These are phyloP conservation scores for Candidula unifasciata DNA, from an alignment of 2,888 invertebrate genomes.

Conservation along the genomic window DNA sequence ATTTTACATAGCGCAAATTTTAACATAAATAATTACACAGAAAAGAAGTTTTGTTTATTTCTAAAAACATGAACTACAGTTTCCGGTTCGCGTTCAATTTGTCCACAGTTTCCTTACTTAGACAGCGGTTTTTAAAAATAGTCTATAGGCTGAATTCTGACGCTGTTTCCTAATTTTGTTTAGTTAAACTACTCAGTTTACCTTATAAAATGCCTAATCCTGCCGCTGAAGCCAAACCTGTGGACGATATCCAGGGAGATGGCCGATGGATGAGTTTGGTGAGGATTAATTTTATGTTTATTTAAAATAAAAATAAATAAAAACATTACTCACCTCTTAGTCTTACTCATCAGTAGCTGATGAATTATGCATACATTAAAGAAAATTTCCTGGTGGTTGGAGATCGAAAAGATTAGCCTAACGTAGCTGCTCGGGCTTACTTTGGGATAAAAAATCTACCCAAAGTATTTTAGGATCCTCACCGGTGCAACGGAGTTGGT, in stretches of 20 bases:
- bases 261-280: slow-evolving; percentile 91
- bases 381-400: too few relatives aligned
- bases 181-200: not conserved
- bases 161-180: not conserved
- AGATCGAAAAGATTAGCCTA: too few relatives aligned
- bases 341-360: too few relatives aligned
- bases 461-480: too few relatives aligned
- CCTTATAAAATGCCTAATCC: slow-evolving; percentile 82
- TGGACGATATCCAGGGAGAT: slow-evolving; percentile 89
- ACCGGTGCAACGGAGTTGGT: too few relatives aligned
- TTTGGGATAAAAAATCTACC: too few relatives aligned
- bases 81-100: slow-evolving; percentile 6
- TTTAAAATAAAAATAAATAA: not conserved
- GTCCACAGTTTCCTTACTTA: not conserved
- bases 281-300: slow-evolving; percentile 53
- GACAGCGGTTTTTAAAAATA: not conserved
- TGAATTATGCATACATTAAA: too few relatives aligned
- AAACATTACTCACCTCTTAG: not conserved
- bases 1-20: too few relatives aligned
- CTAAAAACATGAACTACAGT: not conserved
- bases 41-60: too few relatives aligned
- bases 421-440: too few relatives aligned
- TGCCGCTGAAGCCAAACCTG: slow-evolving; percentile 85
- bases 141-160: not conserved
- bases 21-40: too few relatives aligned